Evolutionary conservation across 2,888 invertebrate genomes (phyloP).

Genomic region (Gisinianus flammeolus): DNA sequence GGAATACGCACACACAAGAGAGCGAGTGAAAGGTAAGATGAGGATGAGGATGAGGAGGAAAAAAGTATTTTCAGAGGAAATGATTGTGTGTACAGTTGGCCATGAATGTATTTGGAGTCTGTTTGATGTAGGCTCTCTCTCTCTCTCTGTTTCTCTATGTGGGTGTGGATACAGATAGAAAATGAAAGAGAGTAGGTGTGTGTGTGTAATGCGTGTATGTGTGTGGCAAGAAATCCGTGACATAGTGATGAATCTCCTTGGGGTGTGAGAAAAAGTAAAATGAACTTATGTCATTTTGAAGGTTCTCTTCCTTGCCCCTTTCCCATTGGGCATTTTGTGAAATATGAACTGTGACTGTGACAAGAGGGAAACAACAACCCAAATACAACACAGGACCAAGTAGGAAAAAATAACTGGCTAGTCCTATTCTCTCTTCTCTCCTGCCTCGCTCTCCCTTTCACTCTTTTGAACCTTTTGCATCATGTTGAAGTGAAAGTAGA

Average conservation of each 20-base stretch:
- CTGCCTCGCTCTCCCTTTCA: background rate
- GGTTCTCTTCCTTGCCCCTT: constrained; percentile 11
- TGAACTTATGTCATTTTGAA: constrained; percentile 37
- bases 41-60: background rate
- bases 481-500: background rate
- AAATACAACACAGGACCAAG: background rate
- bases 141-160: background rate
- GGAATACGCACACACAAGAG: too few relatives aligned
- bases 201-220: background rate
- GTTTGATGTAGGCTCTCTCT: too few relatives aligned
- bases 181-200: background rate
- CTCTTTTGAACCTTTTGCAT: background rate
- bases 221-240: constrained; percentile 15
- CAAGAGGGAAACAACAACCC: background rate
- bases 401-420: background rate
- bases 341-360: constrained; percentile 9
- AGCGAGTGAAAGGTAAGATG: too few relatives aligned
- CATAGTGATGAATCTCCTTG: constrained; percentile 35
- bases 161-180: background rate
- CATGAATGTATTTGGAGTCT: too few relatives aligned
- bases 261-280: constrained; percentile 32
- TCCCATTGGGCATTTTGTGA: constrained; percentile 30
- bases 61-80: background rate
- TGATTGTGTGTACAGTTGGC: background rate
- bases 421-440: background rate